Percentiles rank a stretch among this genome's conserved stretches.
These are phyloP conservation scores for Pollenia angustigena DNA, from an alignment of 2,888 invertebrate species.

Conservation along the genomic window DNA sequence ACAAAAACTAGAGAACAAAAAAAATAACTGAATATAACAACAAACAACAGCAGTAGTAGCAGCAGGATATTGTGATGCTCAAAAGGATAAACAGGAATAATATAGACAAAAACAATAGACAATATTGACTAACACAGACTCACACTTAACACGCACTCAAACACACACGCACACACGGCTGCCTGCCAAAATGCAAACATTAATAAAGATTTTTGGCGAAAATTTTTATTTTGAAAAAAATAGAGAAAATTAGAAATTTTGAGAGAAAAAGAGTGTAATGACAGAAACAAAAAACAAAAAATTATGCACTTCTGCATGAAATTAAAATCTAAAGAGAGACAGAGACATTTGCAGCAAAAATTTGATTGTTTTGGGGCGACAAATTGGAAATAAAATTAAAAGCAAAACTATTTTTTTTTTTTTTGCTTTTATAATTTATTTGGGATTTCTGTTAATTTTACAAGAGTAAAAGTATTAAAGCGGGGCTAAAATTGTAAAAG, in stretches of 20 bases:
- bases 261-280: not conserved
- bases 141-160: not conserved
- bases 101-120: conserved; percentile 56
- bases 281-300: not conserved
- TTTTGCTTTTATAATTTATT: not conserved
- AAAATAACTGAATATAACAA: not conserved
- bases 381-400: not conserved
- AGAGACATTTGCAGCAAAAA: conserved; percentile 4
- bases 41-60: conserved; percentile 1
- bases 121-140: conserved; percentile 10
- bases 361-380: not conserved
- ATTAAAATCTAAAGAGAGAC: not conserved
- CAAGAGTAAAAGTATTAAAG: not conserved
- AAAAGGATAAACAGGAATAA: conserved; percentile 60
- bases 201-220: conserved; percentile 37
- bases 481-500: not conserved
- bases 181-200: conserved; percentile 19
- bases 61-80: conserved; percentile 60
- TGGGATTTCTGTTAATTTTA: not conserved
- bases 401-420: not conserved
- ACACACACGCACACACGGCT: conserved; percentile 4
- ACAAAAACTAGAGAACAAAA: conserved; percentile 4
- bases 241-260: conserved; percentile 46
- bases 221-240: conserved; percentile 20
- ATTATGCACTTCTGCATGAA: conserved; percentile 55